phyloP scores from a whole-genome alignment of 2,888 invertebrate species.

The Prosapia bicincta region DNA sequence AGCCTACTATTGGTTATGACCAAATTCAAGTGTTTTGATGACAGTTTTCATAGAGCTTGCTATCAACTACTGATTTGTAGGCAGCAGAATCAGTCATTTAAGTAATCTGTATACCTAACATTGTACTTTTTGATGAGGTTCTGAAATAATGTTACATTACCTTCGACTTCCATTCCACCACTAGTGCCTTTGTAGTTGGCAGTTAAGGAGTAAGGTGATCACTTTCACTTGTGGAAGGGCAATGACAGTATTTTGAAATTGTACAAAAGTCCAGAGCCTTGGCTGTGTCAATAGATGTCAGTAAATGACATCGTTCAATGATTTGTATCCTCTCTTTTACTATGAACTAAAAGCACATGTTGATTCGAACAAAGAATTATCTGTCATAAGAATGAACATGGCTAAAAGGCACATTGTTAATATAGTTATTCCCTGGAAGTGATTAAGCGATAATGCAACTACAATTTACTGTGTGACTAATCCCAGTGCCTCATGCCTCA shows the following conservation, averaged over 20 bases:
- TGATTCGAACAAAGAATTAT: too few relatives aligned
- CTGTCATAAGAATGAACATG: too few relatives aligned
- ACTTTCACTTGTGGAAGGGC: background rate
- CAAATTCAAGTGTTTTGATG: background rate
- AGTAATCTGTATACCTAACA: background rate
- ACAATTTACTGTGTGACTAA: too few relatives aligned
- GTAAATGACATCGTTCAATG: background rate
- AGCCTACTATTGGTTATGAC: background rate
- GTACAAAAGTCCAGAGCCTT: background rate
- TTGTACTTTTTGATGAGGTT: background rate
- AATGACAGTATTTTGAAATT: background rate
- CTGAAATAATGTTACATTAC: background rate
- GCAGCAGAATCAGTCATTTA: background rate
- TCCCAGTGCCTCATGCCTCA: too few relatives aligned
- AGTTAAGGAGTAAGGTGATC: background rate
- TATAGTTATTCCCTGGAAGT: too few relatives aligned
- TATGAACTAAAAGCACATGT: too few relatives aligned
- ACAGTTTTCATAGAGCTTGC: background rate
- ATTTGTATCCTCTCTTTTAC: background rate
- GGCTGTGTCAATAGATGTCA: background rate
- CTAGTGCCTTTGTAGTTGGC: background rate
- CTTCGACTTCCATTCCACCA: background rate
- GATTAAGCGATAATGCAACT: too few relatives aligned
- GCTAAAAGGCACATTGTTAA: too few relatives aligned
- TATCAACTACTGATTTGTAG: too few relatives aligned